Evolutionary conservation across 2,888 invertebrate genomes (phyloP).

Genomic region (Eledona agricola): DNA sequence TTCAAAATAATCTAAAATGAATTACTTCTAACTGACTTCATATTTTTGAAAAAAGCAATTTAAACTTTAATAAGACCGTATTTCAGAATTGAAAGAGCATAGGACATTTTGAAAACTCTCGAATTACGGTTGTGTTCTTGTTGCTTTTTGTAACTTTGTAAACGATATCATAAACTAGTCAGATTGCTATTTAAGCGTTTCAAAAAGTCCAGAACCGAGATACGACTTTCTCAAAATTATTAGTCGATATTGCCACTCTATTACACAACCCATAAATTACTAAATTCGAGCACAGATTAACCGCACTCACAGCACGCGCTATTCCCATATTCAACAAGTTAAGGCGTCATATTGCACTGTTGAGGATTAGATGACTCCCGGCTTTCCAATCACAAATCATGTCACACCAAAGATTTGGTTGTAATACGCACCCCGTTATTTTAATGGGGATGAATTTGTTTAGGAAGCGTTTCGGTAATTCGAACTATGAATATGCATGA

Average conservation of each 20-base stretch:
- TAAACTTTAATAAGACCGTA: too few relatives aligned
- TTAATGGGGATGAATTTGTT: constrained; percentile 18
- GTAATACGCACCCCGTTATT: constrained; percentile 17
- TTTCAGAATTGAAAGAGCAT: too few relatives aligned
- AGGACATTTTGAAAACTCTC: too few relatives aligned
- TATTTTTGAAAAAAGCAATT: too few relatives aligned
- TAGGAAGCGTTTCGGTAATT: constrained; percentile 15
- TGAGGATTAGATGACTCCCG: constrained; percentile 22
- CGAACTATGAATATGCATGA: constrained; percentile 28
- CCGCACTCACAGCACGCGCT: constrained; percentile 37
- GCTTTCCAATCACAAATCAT: constrained; percentile 19
- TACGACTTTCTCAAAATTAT: too few relatives aligned
- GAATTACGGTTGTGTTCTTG: too few relatives aligned
- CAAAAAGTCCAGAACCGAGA: too few relatives aligned
- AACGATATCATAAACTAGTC: too few relatives aligned
- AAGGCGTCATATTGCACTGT: constrained; percentile 26
- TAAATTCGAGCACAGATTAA: constrained; percentile 37
- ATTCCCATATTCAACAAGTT: constrained; percentile 39
- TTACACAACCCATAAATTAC: constrained; percentile 36
- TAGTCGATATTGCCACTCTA: constrained; percentile 32
- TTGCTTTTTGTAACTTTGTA: too few relatives aligned
- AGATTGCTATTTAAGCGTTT: too few relatives aligned
- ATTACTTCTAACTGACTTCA: too few relatives aligned
- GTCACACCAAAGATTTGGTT: constrained; percentile 10
- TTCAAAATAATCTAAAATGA: too few relatives aligned